Base-by-base conservation (phyloP, 35 echinoderm and acorn worm genomes). In the Hemicentrotus pulcherrimus region DNA sequence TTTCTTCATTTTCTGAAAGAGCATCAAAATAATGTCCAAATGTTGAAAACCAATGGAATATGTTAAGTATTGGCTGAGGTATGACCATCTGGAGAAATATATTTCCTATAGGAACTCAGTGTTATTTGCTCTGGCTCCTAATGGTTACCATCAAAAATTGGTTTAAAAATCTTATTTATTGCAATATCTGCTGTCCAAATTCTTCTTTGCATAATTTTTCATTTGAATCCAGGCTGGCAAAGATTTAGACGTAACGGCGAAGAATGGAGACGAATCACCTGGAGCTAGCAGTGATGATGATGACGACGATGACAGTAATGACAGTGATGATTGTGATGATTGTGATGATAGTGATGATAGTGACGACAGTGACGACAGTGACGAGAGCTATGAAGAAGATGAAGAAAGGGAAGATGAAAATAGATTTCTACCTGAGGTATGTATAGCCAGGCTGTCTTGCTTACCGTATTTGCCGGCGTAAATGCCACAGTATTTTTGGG, bases 331-430 rank as follows among this genome's bases (percentile, higher is more conserved):
- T 41, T n/a, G 48, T 52, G 48, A 52, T 52, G 65, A 95, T 86
- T 6, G 3, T n/a, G 50, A 48, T 48, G 94, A 95, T 48, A 46
- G 31, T 41, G 58, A 65, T 61, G 55, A 94, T 15, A 46, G 47
- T 14, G 32, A 33, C 2, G 59, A n/a, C 32, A 88, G 86, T 90
- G 85, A 91, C 7, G 48, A 55, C 46, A 87, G 87, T 19, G 94
- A 87, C 47, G 94, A 95, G 9, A 46, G 28, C n/a, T 46, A 88
- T 52, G 87, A 48, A 58, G 94, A 91, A 87, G 86, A 89, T 46
- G 94, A 95, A 46, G 85, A 95, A 88, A 85, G 58, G 86, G 86
- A 87, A 11, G 94, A 24, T 41, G 94, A 95, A 32, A 90, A 90
- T 41, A 90, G 88, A 90, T 90, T 90, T 90, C 24, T 90, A 90